Base-by-base conservation (phyloP, 2,797 vertebrate genomes). In the Gouania willdenowi region DNA sequence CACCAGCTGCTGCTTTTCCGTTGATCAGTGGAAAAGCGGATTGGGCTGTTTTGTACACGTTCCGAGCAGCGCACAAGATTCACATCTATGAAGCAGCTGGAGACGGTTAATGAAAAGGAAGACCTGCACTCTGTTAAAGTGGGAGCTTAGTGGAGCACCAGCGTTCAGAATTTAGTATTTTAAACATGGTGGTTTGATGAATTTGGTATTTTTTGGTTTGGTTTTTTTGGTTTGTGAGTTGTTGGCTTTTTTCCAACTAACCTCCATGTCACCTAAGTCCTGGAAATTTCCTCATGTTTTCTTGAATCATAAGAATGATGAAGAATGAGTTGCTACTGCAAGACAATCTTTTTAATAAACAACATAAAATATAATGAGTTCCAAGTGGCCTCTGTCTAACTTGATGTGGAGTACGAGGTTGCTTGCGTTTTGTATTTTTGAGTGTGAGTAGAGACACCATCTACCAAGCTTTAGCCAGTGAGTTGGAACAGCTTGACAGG, bases 401-500 rank as follows among this genome's bases (percentile, higher is more conserved):
- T 26, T 47, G 24, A 24, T 43, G 2, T 41, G 25, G 44, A n/a
- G 24, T 51, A 67, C 53, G 40, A 24, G 59, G 49, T 58, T 55
- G 41, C 53, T 18, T 35, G 59, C 33, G n/a, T 20, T 66, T 47
- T 65, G 42, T 44, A 67, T 50, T 47, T 65, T 50, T 28, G 11
- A 46, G 26, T 16, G 25, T 49, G 56, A 55, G 45, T 30, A 27
- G 40, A 32, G 62, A 60, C 46, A 5, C 18, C 47, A 51, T 73
- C 53, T 61, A 55, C 70, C 52, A 57, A 66, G 61, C 42, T 44
- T 49, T 23, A 41, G 51, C 34, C 54, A 33, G 35, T 66, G 68
- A 73, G 71, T 77, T 65, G 53, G 66, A 77, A 80, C 53, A 52
- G 54, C 31, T 55, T 59, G 53, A 72, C 71, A 61, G 65, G 51